phyloP scores from a whole-genome alignment of 2,113 vertebrate genomes.

The Tamias sibiricus region DNA sequence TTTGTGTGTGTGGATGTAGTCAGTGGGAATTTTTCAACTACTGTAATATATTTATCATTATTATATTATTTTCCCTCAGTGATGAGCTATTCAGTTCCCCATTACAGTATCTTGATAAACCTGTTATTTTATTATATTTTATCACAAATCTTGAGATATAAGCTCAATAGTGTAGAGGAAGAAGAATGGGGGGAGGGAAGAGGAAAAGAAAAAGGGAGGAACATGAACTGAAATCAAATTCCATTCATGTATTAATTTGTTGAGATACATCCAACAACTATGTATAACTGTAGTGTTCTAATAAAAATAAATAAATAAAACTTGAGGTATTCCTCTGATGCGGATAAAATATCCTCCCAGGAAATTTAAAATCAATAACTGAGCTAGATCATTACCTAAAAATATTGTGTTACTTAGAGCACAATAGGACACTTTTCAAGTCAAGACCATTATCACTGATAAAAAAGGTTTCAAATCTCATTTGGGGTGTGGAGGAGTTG shows the following conservation, averaged over 20 bases:
- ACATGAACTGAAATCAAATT: no score
- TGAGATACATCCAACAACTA: no score
- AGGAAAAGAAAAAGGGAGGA: no score
- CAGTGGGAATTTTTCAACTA: background rate
- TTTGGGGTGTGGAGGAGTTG: background rate
- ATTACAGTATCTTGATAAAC: background rate
- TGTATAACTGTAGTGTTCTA: no score
- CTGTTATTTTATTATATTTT: conserved; percentile 20
- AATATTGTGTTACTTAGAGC: background rate
- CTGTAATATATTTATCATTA: background rate
- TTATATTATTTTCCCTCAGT: background rate
- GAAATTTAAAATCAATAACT: conserved; percentile 45
- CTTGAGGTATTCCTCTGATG: background rate
- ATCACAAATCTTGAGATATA: background rate
- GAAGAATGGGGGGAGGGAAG: no score
- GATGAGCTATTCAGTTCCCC: conserved; percentile 9
- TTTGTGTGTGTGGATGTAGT: background rate
- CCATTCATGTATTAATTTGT: no score
- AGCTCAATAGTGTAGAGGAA: no score
- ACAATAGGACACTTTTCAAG: conserved; percentile 23
- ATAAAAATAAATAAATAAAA: background rate
- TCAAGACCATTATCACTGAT: background rate
- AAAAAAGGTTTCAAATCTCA: background rate
- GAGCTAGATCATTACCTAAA: background rate
- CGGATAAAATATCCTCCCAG: background rate